phyloP scores from a whole-genome alignment of 2,113 vertebrate genomes.

The Macaca nemestrina region DNA sequence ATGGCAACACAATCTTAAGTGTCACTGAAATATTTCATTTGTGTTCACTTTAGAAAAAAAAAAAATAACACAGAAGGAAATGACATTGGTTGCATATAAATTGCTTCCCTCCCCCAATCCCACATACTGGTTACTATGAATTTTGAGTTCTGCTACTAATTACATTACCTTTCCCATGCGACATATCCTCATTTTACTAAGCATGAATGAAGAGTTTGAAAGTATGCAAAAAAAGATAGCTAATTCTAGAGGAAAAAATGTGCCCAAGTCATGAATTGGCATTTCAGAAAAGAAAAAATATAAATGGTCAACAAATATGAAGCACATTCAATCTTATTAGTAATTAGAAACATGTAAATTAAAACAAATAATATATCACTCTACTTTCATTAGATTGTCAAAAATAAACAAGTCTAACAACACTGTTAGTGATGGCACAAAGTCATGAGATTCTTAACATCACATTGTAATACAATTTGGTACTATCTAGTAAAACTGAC shows the following conservation, averaged over 20 bases:
- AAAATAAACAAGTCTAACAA: conserved; percentile 23
- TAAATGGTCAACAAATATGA: background rate
- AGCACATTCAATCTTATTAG: background rate
- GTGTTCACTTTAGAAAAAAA: conserved; percentile 40
- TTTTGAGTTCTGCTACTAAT: background rate
- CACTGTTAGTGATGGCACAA: background rate
- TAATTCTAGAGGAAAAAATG: background rate
- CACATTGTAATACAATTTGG: background rate
- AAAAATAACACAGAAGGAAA: background rate
- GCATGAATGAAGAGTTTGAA: conserved; percentile 34
- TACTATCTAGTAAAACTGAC: conserved; percentile 24
- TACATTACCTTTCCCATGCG: background rate
- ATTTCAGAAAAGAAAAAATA: conserved; percentile 34
- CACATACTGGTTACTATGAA: background rate
- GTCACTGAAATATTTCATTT: conserved; percentile 23
- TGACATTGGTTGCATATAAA: background rate
- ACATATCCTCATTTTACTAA: background rate
- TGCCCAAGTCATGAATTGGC: background rate
- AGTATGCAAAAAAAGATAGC: background rate
- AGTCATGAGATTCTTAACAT: background rate
- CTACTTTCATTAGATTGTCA: background rate
- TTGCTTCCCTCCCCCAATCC: background rate
- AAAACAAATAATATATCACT: conserved; percentile 13
- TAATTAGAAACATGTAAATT: background rate
- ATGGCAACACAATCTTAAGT: background rate